Base-by-base conservation (phyloP, 1,140 invertebrate species). In the Limonius californicus region DNA sequence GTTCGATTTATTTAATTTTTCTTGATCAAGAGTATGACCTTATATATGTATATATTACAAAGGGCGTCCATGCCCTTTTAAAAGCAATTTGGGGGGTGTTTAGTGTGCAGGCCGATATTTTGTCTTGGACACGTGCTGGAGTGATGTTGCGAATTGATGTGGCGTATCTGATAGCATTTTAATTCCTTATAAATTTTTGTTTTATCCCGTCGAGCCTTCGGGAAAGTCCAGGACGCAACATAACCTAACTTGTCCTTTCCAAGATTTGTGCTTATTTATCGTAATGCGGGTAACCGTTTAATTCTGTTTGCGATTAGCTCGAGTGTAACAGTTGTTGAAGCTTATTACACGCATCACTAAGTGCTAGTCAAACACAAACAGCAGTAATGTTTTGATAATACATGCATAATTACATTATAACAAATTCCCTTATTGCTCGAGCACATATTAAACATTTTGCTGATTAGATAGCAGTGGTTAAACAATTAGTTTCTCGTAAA, bases 131-230 rank as follows among this genome's bases (percentile, higher is more conserved):
- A 63, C 62, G 62, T 63, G 62, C 3, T 54, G 21, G 62, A 63
- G 47, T 63, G 62, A 63, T 57, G 62, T 63, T 53, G 43, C 62
- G 62, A 62, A 61, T 66, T 63, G 47, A 53, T 58, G 53, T 64
- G 56, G 39, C 20, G 45, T 66, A 43, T 39, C 14, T 19, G 2
- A 30, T 35, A 53, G 50, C 64, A 20, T 45, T 47, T 47, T 21
- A 21, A 18, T 18, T 21, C 9, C 7, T n/a, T 12, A 50, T 3
- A 2, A 21, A 16, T 19, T 7, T 50, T 18, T 19, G n/a, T n/a
- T n/a, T n/a, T n/a, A n/a, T n/a, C n/a, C n/a, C n/a, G n/a, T n/a
- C n/a, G n/a, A n/a, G n/a, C n/a, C n/a, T n/a, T n/a, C n/a, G n/a
- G n/a, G n/a, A n/a, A n/a, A n/a, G n/a, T n/a, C n/a, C n/a, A n/a